These are phyloP conservation scores for Melanotaenia nigrans DNA, from an alignment of 2,797 vertebrate genomes.

Conservation along the genomic window DNA sequence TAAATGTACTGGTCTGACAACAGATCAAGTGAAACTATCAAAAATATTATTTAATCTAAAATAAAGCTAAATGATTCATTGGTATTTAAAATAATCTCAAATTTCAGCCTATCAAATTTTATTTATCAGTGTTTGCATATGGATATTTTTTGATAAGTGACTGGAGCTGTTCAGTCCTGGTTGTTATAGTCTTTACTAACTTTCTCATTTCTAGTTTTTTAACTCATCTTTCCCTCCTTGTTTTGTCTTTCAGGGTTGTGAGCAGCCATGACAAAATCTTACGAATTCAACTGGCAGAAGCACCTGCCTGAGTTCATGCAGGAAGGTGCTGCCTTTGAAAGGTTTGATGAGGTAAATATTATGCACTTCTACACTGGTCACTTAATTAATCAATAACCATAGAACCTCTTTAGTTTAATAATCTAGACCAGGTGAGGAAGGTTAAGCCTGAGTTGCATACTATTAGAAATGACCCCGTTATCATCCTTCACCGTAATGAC, in stretches of 20 bases:
- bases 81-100: not conserved
- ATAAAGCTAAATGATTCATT: not conserved
- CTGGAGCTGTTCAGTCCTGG: not conserved
- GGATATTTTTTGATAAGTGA: not conserved
- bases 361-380: not conserved
- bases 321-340: conserved; percentile 93
- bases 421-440: not conserved
- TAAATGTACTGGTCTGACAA: not conserved
- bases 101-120: no score
- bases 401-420: not conserved
- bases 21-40: not conserved
- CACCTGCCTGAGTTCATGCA: conserved; percentile 93
- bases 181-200: not conserved
- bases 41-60: not conserved
- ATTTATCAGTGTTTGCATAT: no score
- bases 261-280: conserved; percentile 96
- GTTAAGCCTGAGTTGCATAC: not conserved
- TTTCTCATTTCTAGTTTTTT: not conserved
- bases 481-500: conserved; percentile 54
- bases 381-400: not conserved
- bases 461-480: conserved; percentile 17
- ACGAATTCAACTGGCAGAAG: conserved; percentile 99
- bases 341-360: conserved; percentile 94
- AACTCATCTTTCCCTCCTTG: conserved; percentile 14
- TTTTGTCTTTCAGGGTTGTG: conserved; percentile 80